phyloP scores from a whole-genome alignment of 2,888 invertebrate genomes.

The Automeris io region DNA sequence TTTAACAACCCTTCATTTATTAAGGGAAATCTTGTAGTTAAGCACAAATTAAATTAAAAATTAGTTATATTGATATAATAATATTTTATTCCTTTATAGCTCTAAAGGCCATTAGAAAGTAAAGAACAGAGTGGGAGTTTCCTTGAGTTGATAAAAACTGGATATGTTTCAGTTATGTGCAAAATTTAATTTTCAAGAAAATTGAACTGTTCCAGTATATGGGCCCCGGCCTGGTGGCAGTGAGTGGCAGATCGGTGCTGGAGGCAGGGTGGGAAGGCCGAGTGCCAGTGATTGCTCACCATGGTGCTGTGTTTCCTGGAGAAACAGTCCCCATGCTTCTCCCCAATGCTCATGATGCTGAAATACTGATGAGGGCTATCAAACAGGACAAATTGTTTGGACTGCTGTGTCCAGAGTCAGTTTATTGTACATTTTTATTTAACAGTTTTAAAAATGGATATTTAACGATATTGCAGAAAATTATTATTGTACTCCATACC shows the following conservation, averaged over 20 bases:
- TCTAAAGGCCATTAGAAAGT: too few relatives aligned
- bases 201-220: constrained; percentile 44
- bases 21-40: too few relatives aligned
- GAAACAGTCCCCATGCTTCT: constrained; percentile 68
- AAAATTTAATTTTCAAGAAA: not conserved
- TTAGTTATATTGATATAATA: too few relatives aligned
- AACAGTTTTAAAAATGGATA: too few relatives aligned
- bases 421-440: too few relatives aligned
- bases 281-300: constrained; percentile 50
- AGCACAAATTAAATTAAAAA: too few relatives aligned
- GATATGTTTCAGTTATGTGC: not conserved
- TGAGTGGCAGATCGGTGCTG: constrained; percentile 48
- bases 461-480: too few relatives aligned
- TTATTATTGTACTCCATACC: too few relatives aligned
- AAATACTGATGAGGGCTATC: constrained; percentile 31
- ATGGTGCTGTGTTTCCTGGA: constrained; percentile 62
- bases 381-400: constrained; percentile 52
- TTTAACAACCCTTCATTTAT: not conserved
- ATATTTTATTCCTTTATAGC: too few relatives aligned
- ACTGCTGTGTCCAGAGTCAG: constrained; percentile 55
- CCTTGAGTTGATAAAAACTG: not conserved
- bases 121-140: too few relatives aligned
- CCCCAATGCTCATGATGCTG: constrained; percentile 32
- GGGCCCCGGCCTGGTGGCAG: constrained; percentile 39
- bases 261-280: constrained; percentile 59